Evolutionary conservation across 2,113 vertebrate genomes (phyloP).

Genomic region (Jaculus jaculus): DNA sequence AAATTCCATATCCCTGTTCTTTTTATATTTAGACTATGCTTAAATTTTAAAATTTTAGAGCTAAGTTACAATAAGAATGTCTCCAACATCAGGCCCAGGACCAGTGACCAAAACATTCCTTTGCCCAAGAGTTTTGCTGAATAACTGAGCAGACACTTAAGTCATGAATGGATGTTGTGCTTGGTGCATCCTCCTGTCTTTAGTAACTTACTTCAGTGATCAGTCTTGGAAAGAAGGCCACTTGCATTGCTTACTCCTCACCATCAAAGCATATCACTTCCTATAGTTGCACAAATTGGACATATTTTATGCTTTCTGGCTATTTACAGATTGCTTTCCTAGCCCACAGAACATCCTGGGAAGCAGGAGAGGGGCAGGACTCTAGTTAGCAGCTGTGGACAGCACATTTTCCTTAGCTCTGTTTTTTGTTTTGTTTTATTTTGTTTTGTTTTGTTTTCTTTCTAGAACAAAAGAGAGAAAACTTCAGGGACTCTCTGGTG

Average conservation of each 20-base stretch:
- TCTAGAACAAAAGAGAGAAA: not conserved
- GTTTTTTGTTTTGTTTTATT: too few relatives aligned
- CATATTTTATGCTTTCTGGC: not conserved
- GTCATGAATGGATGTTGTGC: not conserved
- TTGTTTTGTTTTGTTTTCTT: not conserved
- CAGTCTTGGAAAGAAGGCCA: not conserved
- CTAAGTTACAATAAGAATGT: not conserved
- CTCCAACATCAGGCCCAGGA: not conserved
- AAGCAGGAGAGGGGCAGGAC: rapidly evolving
- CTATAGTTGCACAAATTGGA: not conserved
- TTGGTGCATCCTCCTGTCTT: not conserved
- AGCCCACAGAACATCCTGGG: not conserved
- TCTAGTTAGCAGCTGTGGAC: not conserved
- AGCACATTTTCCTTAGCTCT: not conserved
- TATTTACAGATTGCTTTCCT: not conserved
- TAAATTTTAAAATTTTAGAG: not conserved
- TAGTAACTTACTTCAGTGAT: not conserved
- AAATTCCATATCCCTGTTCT: constrained; percentile 16
- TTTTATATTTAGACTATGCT: constrained; percentile 38
- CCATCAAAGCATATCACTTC: not conserved
- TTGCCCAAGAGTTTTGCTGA: not conserved
- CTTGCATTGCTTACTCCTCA: not conserved
- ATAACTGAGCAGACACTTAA: not conserved
- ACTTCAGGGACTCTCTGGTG: constrained; percentile 31
- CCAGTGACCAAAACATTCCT: not conserved